Conservation (phyloP, 2,113 vertebrate genomes). For the Rissa tridactyla region DNA sequence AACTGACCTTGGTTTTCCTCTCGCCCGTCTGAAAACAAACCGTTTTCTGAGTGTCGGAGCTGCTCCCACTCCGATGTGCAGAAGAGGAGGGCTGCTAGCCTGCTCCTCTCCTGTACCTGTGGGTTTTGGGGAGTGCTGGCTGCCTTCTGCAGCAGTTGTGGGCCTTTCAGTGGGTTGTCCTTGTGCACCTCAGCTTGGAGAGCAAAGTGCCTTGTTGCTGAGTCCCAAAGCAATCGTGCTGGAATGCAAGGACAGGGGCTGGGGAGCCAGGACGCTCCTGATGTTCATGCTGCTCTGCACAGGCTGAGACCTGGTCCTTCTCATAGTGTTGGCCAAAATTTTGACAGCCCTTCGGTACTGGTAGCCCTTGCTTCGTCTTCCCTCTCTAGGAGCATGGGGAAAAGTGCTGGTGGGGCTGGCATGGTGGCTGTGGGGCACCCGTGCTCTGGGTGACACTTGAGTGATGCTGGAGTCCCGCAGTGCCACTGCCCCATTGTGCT, state of each 20-base stretch:
- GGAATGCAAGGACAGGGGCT: too few relatives aligned
- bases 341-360: background rate
- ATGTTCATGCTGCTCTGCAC: accelerated
- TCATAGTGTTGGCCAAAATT: background rate
- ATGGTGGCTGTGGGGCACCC: background rate
- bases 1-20: conserved; percentile 56
- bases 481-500: background rate
- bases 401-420: background rate
- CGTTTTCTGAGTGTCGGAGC: background rate
- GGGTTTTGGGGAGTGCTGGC: background rate
- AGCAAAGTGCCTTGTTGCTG: background rate
- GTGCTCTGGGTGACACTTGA: background rate
- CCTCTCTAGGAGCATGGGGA: background rate
- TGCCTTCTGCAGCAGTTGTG: background rate
- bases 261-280: background rate
- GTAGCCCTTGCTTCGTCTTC: background rate
- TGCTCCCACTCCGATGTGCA: accelerated
- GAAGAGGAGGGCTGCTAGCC: background rate
- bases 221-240: accelerated
- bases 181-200: background rate
- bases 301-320: background rate
- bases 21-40: background rate
- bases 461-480: background rate
- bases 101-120: accelerated
- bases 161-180: background rate